phyloP scores from a whole-genome alignment of 2,113 vertebrate species.

The Bufo bufo region DNA sequence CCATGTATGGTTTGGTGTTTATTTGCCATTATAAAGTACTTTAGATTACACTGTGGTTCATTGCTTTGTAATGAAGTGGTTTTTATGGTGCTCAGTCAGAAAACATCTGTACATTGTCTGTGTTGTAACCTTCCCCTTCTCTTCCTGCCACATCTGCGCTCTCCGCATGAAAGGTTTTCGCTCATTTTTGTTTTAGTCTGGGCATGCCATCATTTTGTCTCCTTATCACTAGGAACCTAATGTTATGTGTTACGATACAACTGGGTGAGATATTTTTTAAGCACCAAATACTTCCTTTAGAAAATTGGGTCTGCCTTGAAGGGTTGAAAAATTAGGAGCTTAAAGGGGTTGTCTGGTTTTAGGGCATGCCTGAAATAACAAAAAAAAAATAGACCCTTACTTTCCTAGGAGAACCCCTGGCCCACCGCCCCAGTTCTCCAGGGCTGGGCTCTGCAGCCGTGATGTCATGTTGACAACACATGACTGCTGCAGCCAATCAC shows the following conservation, averaged over 20 bases:
- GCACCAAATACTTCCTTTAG: background rate
- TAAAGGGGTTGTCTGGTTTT: background rate
- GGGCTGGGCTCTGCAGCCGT: no score
- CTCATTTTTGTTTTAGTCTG: background rate
- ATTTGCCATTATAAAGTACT: constrained; percentile 41
- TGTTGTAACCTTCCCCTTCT: background rate
- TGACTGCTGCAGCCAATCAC: no score
- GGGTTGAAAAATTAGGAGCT: background rate
- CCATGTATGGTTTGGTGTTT: constrained; percentile 29
- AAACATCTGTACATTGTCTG: constrained; percentile 35
- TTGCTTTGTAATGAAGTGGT: constrained; percentile 20
- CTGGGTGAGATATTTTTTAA: background rate
- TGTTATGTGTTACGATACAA: background rate
- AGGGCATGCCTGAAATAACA: no score
- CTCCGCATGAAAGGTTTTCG: background rate
- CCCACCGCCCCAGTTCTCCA: no score
- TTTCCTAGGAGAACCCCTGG: no score
- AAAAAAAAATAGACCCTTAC: no score
- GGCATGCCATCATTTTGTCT: background rate
- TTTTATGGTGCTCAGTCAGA: constrained; percentile 16
- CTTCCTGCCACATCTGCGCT: background rate
- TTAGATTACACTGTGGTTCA: constrained; percentile 22
- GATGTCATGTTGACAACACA: no score
- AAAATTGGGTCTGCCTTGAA: background rate
- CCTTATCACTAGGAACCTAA: background rate